Percentiles rank a stretch among this genome's conserved stretches.
These are phyloP conservation scores for Perca schrenkii DNA, from an alignment of 2,113 vertebrate species.

Conservation along the genomic window DNA sequence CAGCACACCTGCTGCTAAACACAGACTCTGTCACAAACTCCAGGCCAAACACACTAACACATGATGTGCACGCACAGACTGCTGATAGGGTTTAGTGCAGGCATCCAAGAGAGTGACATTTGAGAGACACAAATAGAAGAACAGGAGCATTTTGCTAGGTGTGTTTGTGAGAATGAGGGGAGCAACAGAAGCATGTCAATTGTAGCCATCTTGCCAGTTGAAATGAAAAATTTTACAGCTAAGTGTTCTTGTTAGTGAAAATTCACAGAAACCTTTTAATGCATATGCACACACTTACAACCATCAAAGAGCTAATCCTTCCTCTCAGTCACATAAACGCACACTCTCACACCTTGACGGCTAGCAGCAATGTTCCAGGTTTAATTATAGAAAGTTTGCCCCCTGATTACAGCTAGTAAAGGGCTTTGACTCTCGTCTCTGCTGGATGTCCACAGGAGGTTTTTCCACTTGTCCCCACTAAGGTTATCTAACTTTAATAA, in stretches of 20 bases:
- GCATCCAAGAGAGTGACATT: conserved; percentile 15
- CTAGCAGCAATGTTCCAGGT: conserved; percentile 69
- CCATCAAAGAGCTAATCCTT: conserved; percentile 47
- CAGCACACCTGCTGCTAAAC: conserved; percentile 46
- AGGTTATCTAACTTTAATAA: conserved; percentile 78
- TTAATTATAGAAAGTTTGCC: conserved; percentile 74
- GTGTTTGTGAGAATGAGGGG: not conserved
- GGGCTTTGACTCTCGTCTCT: conserved; percentile 59
- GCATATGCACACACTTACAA: conserved; percentile 3
- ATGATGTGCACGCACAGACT: not conserved
- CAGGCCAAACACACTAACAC: not conserved
- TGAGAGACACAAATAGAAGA: conserved; percentile 25
- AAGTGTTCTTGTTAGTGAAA: conserved; percentile 15
- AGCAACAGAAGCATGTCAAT: not conserved
- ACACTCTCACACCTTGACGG: conserved; percentile 9
- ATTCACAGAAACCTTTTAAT: conserved; percentile 39
- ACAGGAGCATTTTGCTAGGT: not conserved
- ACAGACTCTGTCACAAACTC: not conserved
- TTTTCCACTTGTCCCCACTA: conserved; percentile 73
- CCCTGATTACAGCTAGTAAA: conserved; percentile 58
- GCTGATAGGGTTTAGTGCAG: not conserved
- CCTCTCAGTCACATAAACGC: conserved; percentile 9
- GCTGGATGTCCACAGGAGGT: conserved; percentile 62
- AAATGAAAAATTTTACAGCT: not conserved
- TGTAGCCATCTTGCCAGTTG: not conserved